Evolutionary conservation across 2,797 vertebrate genomes (phyloP).

Genomic region (Scleropages formosus): DNA sequence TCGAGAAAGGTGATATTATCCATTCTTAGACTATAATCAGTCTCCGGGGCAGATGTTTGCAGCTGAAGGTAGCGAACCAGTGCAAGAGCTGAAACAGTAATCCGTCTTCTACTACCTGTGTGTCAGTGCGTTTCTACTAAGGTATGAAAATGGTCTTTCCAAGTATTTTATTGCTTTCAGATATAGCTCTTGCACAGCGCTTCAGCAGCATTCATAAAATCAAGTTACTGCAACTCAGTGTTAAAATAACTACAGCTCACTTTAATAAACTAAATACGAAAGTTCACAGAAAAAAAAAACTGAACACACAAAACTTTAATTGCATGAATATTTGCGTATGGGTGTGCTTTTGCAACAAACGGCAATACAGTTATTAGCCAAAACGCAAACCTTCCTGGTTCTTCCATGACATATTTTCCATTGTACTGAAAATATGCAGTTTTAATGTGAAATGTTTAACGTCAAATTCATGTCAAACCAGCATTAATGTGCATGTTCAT

Average conservation of each 20-base stretch:
- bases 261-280: neutral
- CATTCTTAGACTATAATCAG: slow-evolving; percentile 13
- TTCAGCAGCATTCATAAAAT: too few species aligned
- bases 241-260: too few species aligned
- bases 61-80: neutral
- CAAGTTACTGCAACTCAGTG: neutral
- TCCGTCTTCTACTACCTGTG: neutral
- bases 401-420: too few species aligned
- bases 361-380: too few species aligned
- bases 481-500: neutral
- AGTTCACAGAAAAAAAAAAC: neutral
- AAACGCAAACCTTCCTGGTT: too few species aligned
- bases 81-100: neutral
- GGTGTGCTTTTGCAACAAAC: too few species aligned
- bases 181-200: too few species aligned
- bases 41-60: slow-evolving; percentile 6
- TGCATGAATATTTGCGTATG: neutral
- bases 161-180: too few species aligned
- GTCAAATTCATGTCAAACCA: too few species aligned
- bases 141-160: neutral
- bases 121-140: neutral
- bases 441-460: too few species aligned
- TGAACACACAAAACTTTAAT: neutral
- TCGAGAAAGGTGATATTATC: neutral
- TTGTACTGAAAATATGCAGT: too few species aligned